Evolutionary conservation across 2,113 vertebrate species (phyloP).

Genomic region (Sturnus vulgaris): DNA sequence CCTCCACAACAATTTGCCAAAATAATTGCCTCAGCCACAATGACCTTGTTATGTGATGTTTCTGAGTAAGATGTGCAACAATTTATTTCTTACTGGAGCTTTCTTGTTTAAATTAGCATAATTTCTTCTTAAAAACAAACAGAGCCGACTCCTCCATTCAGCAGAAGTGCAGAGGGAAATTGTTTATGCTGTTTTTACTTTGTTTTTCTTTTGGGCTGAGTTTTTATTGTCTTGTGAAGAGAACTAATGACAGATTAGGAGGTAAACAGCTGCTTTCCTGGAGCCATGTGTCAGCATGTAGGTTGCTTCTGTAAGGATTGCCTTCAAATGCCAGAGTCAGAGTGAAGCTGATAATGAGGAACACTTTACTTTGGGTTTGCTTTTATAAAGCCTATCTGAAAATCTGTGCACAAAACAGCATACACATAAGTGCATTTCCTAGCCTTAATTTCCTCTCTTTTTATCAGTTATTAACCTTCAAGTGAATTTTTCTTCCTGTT

Average conservation of each 20-base stretch:
- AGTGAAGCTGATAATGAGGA: background rate
- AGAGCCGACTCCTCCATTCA: background rate
- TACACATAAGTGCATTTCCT: background rate
- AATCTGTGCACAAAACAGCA: background rate
- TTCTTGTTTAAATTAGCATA: slow-evolving; percentile 57
- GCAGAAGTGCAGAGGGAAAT: background rate
- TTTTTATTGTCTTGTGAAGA: background rate
- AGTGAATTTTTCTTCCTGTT: background rate
- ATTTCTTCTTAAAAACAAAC: slow-evolving; percentile 37
- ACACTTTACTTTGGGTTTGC: background rate
- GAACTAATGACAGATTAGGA: background rate
- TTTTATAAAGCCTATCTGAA: background rate
- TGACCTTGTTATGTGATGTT: slow-evolving; percentile 59
- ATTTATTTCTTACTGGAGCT: slow-evolving; percentile 40
- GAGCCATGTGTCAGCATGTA: background rate
- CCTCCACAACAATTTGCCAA: slow-evolving; percentile 45
- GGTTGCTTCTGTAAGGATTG: background rate
- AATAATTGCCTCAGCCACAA: slow-evolving; percentile 60
- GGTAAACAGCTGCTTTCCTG: background rate
- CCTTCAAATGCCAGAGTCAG: background rate
- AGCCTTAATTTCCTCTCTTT: background rate
- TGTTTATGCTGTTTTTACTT: background rate
- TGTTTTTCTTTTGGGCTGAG: background rate
- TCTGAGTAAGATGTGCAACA: slow-evolving; percentile 11
- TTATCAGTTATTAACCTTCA: background rate